Evolutionary conservation across 2,888 invertebrate species (phyloP), one percentile per base, ranked within the genome.

Genomic region (Tolmerus cingulatus): DNA sequence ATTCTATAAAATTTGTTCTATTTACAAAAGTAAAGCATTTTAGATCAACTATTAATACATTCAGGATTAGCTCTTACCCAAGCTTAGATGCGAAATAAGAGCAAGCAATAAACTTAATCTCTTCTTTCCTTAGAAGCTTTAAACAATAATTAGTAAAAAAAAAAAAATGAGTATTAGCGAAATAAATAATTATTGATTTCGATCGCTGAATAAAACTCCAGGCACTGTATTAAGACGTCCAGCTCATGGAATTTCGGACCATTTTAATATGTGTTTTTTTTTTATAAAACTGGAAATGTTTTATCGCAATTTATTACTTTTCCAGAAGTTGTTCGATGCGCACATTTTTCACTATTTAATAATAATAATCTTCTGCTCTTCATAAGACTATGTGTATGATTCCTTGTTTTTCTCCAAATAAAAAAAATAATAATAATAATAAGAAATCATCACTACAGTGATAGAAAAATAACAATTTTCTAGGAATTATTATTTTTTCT

Each of bases 311-410:
- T 46, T 46, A 85, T 74, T 74, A 85, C 85, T 74, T 19, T 85
- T 85, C 46, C 74, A 85, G 85, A 85, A 85, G 46, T 74, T 85
- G 74, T 85, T 85, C 85, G 85, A 85, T 85, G 85, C 85, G 85
- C 85, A 74, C 57, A 74, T 43, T 85, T 40, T 74, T 74, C 14
- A 85, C 30, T 74, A 43, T 74, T 30, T 74, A 37, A 66, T 85
- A 74, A 74, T 66, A 27, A 66, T 66, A 66, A 66, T 66, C 43
- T 74, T 85, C 46, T 85, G 74, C 85, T 85, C 19, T 43, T 85
- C 85, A 85, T 85, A 85, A 85, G 85, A 85, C 74, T 85, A 85
- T 85, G 82, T 30, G 30, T 51, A 55, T 46, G 30, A 40, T 74
- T 74, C 40, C 40, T 74, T 85, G 74, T 85, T 85, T 85, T 76